Evolutionary conservation across 2,888 invertebrate species (phyloP), one percentile per base, ranked within the genome.

Genomic region (Entomobrya proxima): DNA sequence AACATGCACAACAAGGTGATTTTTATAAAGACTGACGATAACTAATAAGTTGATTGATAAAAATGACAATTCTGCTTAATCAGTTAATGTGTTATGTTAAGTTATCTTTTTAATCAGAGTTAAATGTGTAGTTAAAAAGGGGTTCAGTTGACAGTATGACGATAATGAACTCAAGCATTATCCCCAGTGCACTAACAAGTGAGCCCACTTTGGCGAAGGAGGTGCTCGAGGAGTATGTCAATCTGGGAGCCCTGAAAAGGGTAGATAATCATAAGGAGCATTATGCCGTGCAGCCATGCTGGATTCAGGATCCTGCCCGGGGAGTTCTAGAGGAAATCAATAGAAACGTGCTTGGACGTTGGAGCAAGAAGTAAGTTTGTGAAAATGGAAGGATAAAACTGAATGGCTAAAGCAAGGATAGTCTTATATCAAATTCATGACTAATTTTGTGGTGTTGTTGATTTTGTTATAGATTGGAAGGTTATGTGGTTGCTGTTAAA

Each of bases 281-380:
- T 47, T 83, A 83, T 27, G 87, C 87, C 0, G 21, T 88, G 13
- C 83, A 47, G 9, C 88, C 88, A 6, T 88, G 72, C 61, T 88
- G 87, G 87, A 75, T 88, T 1, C 27, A 83, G 27, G 76, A 87
- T 18, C 52, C 74, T 0, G 81, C 72, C 30, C 55, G 11, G 11
- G 88, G 88, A n/a, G 61, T 87, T 3, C 5, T 83, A 37, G 77
- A 83, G 47, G 88, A 88, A 83, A 52, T 88, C 50, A 79, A 61
- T 11, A 67, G 40, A 6, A 64, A 13, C 3, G 52, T 52, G 0
- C 30, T 88, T 9, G 88, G 88, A 18, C 55, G 72, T 37, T 88
- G 88, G 88, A 86, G 85, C 44, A 61, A 75, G n/a, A 88, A 72
- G 88, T 86, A 77, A 74, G 61, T 13, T 64, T 64, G 32, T 15